phyloP scores from a whole-genome alignment of 2,888 invertebrate species.

The Eristalis tenax region DNA sequence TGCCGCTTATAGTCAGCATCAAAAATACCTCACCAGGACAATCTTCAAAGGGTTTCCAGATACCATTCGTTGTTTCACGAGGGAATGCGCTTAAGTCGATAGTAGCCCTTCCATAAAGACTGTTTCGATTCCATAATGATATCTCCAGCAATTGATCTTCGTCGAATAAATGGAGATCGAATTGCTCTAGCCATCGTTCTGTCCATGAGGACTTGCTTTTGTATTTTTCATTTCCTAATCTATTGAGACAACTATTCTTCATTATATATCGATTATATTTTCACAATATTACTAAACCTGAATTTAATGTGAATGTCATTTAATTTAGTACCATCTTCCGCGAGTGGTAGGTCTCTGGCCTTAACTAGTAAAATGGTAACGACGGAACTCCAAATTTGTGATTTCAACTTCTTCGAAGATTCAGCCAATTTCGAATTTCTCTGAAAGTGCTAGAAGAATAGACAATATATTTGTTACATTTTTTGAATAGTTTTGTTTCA shows the following conservation, averaged over 20 bases:
- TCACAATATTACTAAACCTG: constrained; percentile 83
- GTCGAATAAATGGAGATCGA: constrained; percentile 97
- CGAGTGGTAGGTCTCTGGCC: constrained; percentile 94
- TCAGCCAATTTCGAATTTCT: constrained; percentile 89
- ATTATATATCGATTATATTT: not conserved
- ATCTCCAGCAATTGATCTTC: constrained; percentile 96
- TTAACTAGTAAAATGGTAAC: constrained; percentile 98
- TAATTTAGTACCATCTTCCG: constrained; percentile 90
- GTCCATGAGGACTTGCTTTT: constrained; percentile 95
- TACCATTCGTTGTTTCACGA: constrained; percentile 94
- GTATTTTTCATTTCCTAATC: constrained; percentile 98
- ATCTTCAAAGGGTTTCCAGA: constrained; percentile 95
- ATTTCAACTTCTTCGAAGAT: constrained; percentile 92
- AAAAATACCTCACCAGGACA: constrained; percentile 92
- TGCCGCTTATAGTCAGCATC: constrained; percentile 96
- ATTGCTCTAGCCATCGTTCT: constrained; percentile 97
- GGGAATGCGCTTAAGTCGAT: constrained; percentile 93
- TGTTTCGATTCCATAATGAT: constrained; percentile 87
- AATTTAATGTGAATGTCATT: constrained; percentile 98
- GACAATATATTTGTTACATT: not conserved
- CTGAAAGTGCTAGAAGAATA: constrained; percentile 87
- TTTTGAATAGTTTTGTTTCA: not conserved
- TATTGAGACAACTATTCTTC: constrained; percentile 77
- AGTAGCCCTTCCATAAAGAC: constrained; percentile 85
- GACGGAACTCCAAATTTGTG: constrained; percentile 98